A percentile compares a stretch with the other conserved stretches of the same genome.
These are phyloP conservation scores for Calameuta filiformis DNA, from an alignment of 2,888 invertebrate species.

Conservation along the genomic window DNA sequence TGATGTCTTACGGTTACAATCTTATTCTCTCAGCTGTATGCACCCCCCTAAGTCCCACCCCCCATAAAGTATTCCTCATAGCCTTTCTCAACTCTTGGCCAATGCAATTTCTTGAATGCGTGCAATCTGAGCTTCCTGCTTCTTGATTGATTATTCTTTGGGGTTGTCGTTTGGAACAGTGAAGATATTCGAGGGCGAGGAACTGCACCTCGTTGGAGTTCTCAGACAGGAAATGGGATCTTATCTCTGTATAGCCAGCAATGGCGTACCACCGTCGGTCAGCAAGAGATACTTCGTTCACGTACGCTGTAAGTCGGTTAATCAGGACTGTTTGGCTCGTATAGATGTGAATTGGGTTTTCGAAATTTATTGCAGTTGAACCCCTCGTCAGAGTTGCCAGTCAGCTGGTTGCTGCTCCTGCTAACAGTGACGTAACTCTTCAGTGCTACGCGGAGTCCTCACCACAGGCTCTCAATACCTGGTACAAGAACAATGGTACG, in stretches of 20 bases:
- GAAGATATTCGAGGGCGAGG: constrained; percentile 76
- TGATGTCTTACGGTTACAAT: background rate
- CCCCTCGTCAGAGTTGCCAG: constrained; percentile 85
- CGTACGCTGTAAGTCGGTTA: constrained; percentile 68
- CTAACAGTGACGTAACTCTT: constrained; percentile 80
- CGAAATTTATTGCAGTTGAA: constrained; percentile 72
- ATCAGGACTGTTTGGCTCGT: background rate
- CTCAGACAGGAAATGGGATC: constrained; percentile 83
- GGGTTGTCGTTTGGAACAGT: constrained; percentile 66
- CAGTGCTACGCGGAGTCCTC: constrained; percentile 88
- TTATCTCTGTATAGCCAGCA: constrained; percentile 84
- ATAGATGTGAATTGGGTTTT: background rate
- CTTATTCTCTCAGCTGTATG: background rate
- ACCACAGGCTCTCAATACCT: constrained; percentile 86
- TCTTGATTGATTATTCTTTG: background rate
- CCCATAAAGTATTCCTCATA: background rate
- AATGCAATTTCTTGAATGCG: background rate
- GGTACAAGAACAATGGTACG: constrained; percentile 83
- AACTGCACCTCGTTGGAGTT: constrained; percentile 75
- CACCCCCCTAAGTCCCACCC: background rate
- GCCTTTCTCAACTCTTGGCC: background rate
- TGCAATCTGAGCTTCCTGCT: background rate
- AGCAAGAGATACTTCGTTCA: constrained; percentile 83
- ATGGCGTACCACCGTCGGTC: constrained; percentile 81
- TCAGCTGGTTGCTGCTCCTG: constrained; percentile 84